These are phyloP conservation scores for Eira barbara DNA, from an alignment of 2,113 vertebrate species.

Conservation along the genomic window DNA sequence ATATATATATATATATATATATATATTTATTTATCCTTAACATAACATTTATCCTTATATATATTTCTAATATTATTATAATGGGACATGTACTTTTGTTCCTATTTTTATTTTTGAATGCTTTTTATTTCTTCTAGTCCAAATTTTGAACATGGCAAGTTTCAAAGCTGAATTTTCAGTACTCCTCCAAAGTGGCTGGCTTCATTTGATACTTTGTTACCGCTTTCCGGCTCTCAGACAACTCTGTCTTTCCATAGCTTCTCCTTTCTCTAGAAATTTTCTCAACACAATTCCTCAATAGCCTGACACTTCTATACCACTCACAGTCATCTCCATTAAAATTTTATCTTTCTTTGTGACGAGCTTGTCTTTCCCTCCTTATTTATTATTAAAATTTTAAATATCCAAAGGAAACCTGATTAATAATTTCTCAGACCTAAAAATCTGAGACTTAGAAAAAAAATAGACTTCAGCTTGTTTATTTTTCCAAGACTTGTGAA, in stretches of 20 bases:
- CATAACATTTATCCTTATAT: too few relatives aligned
- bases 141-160: not conserved
- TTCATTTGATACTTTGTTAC: not conserved
- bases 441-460: not conserved
- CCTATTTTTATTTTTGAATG: constrained; percentile 1
- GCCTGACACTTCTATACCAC: not conserved
- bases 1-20: too few relatives aligned
- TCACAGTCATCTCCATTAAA: not conserved
- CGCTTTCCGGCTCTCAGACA: not conserved
- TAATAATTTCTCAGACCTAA: constrained; percentile 42
- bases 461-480: not conserved
- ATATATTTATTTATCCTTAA: too few relatives aligned
- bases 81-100: not conserved
- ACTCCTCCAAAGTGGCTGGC: not conserved
- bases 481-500: not conserved
- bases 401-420: constrained; percentile 5
- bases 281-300: not conserved
- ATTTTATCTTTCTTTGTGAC: not conserved
- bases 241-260: not conserved
- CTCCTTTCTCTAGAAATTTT: not conserved
- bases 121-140: not conserved
- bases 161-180: not conserved
- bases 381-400: constrained; percentile 21
- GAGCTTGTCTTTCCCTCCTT: not conserved
- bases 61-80: not conserved